phyloP scores from a whole-genome alignment of 1,140 invertebrate species.

The Zaprionus lachaisei region DNA sequence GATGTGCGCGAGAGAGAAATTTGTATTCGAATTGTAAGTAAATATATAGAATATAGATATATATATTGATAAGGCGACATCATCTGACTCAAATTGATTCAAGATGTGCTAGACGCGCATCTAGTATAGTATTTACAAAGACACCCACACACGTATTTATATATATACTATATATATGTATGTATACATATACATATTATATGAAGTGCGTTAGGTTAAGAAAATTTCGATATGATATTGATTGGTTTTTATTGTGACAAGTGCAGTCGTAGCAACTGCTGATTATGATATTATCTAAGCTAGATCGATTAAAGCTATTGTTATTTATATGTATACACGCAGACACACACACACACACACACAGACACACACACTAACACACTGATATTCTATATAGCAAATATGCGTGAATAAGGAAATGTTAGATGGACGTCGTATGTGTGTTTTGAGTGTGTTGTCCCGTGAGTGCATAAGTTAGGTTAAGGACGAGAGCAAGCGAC shows the following conservation, averaged over 20 bases:
- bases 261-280: conserved; percentile 37
- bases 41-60: conserved; percentile 1
- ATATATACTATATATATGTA: not conserved
- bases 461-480: conserved; percentile 25
- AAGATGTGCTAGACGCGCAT: conserved; percentile 6
- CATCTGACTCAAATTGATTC: conserved; percentile 55
- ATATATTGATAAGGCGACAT: conserved; percentile 17
- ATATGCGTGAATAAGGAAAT: conserved; percentile 4
- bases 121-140: conserved; percentile 8
- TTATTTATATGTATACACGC: conserved; percentile 34
- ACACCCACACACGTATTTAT: not conserved
- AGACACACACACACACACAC: not conserved
- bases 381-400: not conserved
- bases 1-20: conserved; percentile 19
- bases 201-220: not conserved
- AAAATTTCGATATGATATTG: conserved; percentile 46
- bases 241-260: conserved; percentile 61
- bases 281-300: conserved; percentile 55
- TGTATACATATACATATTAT: conserved; percentile 2
- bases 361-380: conserved; percentile 11
- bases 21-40: conserved; percentile 35
- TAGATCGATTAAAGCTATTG: conserved; percentile 44
- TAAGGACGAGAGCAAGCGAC: conserved; percentile 13
- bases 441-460: conserved; percentile 17
- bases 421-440: conserved; percentile 11